A percentile compares a stretch with the other conserved stretches of the same genome.
Evolutionary conservation across 2,113 vertebrate species (phyloP).

Genomic region (Tupaia tana): DNA sequence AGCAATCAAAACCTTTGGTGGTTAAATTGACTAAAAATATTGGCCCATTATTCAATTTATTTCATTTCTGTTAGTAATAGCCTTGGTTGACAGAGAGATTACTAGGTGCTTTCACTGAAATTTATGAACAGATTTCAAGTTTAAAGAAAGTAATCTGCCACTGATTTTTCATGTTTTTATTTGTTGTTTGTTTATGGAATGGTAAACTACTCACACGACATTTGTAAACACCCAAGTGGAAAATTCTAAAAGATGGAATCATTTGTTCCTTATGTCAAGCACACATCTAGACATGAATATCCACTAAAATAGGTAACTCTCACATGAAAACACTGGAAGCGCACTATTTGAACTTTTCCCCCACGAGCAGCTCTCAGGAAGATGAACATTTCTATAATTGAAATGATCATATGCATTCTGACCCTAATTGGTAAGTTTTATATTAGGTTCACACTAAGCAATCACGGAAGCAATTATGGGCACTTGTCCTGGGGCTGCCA

Average conservation of each 20-base stretch:
- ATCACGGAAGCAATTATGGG: conserved; percentile 85
- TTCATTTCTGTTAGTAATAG: conserved; percentile 58
- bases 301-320: conserved; percentile 27
- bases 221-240: neutral
- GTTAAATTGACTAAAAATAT: conserved; percentile 73
- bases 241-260: neutral
- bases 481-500: conserved; percentile 84
- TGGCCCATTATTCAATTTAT: conserved; percentile 70
- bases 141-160: conserved; percentile 5
- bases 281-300: neutral
- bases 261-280: neutral
- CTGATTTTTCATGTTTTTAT: conserved; percentile 37
- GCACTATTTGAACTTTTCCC: conserved; percentile 59
- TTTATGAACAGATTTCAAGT: conserved; percentile 45
- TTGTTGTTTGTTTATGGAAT: neutral
- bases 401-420: conserved; percentile 77
- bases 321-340: conserved; percentile 51
- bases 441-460: conserved; percentile 80
- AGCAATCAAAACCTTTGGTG: conserved; percentile 60
- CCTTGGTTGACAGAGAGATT: conserved; percentile 53
- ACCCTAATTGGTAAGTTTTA: conserved; percentile 76
- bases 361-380: conserved; percentile 52
- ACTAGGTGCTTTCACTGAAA: conserved; percentile 29
- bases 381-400: conserved; percentile 67
- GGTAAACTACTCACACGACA: neutral